Base-by-base conservation (phyloP, 2,888 invertebrate species). In the Lasius platythorax region DNA sequence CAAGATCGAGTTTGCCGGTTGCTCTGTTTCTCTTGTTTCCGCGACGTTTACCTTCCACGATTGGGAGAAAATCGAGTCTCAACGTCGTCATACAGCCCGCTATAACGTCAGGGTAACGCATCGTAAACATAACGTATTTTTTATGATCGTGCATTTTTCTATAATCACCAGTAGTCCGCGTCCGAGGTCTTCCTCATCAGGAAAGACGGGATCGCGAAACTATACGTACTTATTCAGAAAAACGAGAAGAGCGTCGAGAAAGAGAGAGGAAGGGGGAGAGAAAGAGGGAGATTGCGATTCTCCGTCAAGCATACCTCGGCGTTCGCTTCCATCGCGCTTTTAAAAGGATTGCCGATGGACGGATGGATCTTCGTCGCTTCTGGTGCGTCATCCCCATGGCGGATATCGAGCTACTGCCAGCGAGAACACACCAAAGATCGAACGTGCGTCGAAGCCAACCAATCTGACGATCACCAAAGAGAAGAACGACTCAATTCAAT, bases 391-490 rank as follows among this genome's bases (percentile, higher is more conserved):
- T 87, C 84, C 84, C 73, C 82, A 53, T 53, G 79, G 74, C 56
- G 73, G 82, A 64, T 72, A 79, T 75, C 79, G 81, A 88, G 82
- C 73, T 90, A 89, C 89, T 89, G 90, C 89, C 89, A 89, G 83
- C 63, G 87, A 87, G 85, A 74, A 78, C 73, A 73, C 75, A 70
- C 78, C 63, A 85, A 78, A 56, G 58, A 84, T 83, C 67, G 79
- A 68, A 84, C 30, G 53, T 79, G 75, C 74, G 64, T 58, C 66
- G 46, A 58, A 73, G 74, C 30, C 56, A 53, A 66, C 64, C 23
- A 68, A 73, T 72, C 30, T 73, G 81, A 81, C 64, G 82, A 79
- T 66, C 76, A 81, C 66, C 56, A 84, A 81, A 84, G 64, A 66
- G 18, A 64, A 28, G 11, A 64, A 56, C 28, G 23, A 83, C 50